Base-by-base conservation (phyloP, 2,113 vertebrate genomes). In the Capreolus pygargus region DNA sequence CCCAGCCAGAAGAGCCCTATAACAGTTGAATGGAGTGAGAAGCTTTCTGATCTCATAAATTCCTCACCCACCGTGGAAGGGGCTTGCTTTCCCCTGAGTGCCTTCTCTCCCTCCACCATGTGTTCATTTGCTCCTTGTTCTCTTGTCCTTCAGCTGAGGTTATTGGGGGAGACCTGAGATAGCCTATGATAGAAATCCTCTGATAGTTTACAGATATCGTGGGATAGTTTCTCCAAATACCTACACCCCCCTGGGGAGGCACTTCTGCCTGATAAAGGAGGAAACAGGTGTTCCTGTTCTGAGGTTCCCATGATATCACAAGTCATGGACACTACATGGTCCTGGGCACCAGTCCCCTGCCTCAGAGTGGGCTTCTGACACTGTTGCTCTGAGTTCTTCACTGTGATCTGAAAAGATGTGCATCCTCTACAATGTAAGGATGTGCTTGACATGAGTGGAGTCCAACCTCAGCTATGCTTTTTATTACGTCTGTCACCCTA, bases 21-120 rank as follows among this genome's bases (percentile, higher is more conserved):
- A 67, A 39, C 43, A 0, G 21, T 91, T 10, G 84, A 96, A 23
- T 98, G 98, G 98, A 96, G 98, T 98, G 88, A 94, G n/a, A n/a
- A n/a, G 2, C 2, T 8, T 43, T 28, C 52, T 25, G 30, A 30
- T 3, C 74, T 39, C 33, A 2, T 1, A 1, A 0, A 0, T 47
- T 3, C 6, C 23, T 60, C 19, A 2, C 1, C 25, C 7, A 27
- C 15, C 1, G 2, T 1, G 45, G 17, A 50, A 28, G 27, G 36
- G 2, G 6, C 6, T 70, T n/a, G 13, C 39, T 81, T 30, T 5
- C 12, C 16, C 9, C 82, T 28, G 39, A 30, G 50, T 27, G 79
- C 33, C 58, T 52, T 25, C 47, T 45, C 27, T 52, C 8, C 54
- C 23, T 7, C 8, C 9, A 16, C 8, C 0, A 0, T 28, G 3